Evolutionary conservation across 2,113 vertebrate species (phyloP), one percentile per base, ranked within the genome.

Genomic region (Archocentrus centrarchus): DNA sequence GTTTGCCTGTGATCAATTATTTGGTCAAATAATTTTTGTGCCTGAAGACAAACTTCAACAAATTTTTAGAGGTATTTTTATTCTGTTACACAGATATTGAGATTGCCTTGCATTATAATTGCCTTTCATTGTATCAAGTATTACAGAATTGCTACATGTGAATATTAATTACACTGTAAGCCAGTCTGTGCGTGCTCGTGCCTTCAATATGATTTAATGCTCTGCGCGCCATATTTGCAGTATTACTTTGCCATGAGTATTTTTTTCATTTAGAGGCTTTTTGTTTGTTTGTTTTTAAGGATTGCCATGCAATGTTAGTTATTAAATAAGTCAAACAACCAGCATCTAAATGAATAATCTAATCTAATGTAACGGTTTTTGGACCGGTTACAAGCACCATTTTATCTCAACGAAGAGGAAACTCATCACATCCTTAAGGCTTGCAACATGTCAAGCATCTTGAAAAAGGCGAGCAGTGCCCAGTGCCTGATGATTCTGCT

Each of bases 381-480:
- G 1, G 20, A 32, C 24, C 44, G 6, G 32, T 58, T 63, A 37
- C 44, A 53, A 27, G 7, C 53, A 27, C 27, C 30, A 17, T 68
- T 80, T 77, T 50, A 63, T 62, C 78, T 39, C 13, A 27, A 3
- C 50, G 7, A 80, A 37, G 7, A 79, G 22, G 24, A 83, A 70
- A 50, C 30, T 27, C 17, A 61, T 79, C 70, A 86, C n/a, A 60
- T 75, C 87, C 27, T 55, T 50, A 59, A 73, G 57, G 59, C 80
- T 85, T 82, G 41, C 55, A 81, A 44, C 70, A 77, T 83, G 73
- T 83, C 80, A 90, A 76, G 80, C 50, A 60, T 84, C 37, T 75
- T 80, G n/a, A 77, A 86, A 79, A 88, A 59, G 53, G 66, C 11
- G 1, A 83, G 76, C 47, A 11, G 13, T 41, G 57, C 79, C 37